These are phyloP conservation scores for Exephanes ischioxanthus DNA, from an alignment of 2,888 invertebrate genomes.

Conservation along the genomic window DNA sequence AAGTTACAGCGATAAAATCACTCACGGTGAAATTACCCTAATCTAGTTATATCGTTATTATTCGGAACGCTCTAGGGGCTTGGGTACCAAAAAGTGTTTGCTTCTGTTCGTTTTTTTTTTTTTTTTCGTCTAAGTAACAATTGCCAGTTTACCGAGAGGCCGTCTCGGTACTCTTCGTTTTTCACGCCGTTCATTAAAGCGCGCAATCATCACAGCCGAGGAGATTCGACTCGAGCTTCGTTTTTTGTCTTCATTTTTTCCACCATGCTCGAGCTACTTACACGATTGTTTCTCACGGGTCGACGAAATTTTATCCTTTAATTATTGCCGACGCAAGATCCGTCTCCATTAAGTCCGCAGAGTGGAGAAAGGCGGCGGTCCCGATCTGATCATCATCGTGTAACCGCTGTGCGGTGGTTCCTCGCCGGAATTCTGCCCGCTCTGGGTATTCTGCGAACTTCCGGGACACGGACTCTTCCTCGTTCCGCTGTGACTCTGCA, in stretches of 20 bases:
- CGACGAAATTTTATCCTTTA: background rate
- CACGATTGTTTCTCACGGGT: conserved; percentile 24
- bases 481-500: conserved; percentile 91
- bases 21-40: conserved; percentile 34
- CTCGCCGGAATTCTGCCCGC: conserved; percentile 79
- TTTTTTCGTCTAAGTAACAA: conserved; percentile 57
- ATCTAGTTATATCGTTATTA: conserved; percentile 52
- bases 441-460: conserved; percentile 83
- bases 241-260: background rate
- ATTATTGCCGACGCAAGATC: conserved; percentile 5
- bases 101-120: background rate
- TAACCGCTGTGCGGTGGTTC: conserved; percentile 77
- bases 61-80: conserved; percentile 32
- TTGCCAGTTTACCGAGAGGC: conserved; percentile 41
- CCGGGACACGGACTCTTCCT: conserved; percentile 87
- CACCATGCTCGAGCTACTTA: conserved; percentile 16
- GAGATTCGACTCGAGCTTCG: conserved; percentile 31
- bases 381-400: conserved; percentile 82
- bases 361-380: conserved; percentile 82
- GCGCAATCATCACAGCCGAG: conserved; percentile 55
- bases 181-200: background rate
- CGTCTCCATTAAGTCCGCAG: conserved; percentile 79
- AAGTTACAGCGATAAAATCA: conserved; percentile 25
- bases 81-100: conserved; percentile 10
- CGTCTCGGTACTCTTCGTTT: background rate